phyloP scores from a whole-genome alignment of 2,797 vertebrate genomes.

The Pipistrellus pygmaeus region DNA sequence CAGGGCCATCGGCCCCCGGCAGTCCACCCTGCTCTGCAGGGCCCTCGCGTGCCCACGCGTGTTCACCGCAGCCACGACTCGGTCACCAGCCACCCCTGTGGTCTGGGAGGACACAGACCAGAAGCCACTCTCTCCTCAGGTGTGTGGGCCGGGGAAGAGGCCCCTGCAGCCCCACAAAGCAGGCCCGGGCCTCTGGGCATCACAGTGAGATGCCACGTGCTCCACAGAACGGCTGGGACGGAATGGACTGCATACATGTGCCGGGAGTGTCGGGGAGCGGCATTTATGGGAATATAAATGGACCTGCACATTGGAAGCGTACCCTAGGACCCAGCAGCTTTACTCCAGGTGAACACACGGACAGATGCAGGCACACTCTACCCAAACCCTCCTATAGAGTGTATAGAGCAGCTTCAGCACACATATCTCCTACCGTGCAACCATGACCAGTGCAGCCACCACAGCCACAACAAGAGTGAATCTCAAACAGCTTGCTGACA shows the following conservation, averaged over 20 bases:
- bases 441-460: not conserved
- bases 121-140: not conserved
- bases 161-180: accelerated
- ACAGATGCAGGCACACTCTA: not conserved
- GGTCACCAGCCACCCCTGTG: not conserved
- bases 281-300: not conserved
- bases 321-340: not conserved
- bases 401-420: not conserved
- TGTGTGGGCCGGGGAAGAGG: not conserved
- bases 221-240: not conserved
- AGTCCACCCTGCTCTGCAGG: not conserved
- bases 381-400: not conserved
- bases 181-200: not conserved
- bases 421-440: not conserved
- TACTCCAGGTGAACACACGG: too few species aligned
- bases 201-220: not conserved
- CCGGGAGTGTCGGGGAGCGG: not conserved
- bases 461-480: not conserved
- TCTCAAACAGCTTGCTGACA: not conserved
- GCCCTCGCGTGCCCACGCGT: accelerated
- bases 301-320: not conserved
- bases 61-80: not conserved
- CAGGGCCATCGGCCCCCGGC: not conserved
- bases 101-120: not conserved
- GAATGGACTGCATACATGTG: not conserved